Conservation (phyloP, 2,888 invertebrate species). For the Chrysodeixis includens region DNA sequence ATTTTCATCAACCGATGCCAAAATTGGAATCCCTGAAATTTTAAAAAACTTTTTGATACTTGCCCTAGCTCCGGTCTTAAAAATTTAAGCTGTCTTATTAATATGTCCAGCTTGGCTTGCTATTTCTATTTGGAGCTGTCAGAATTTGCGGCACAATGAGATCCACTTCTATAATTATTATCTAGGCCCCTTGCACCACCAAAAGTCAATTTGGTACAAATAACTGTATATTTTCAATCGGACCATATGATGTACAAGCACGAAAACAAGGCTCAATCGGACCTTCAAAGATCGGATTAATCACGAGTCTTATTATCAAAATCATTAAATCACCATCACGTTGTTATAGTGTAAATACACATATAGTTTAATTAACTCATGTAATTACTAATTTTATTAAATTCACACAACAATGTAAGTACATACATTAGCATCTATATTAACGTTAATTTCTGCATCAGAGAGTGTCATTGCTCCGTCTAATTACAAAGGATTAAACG, state of each 20-base stretch:
- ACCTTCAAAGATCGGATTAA: not conserved
- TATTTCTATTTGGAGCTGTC: too few species aligned
- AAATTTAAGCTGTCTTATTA: too few species aligned
- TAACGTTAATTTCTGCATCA: not conserved
- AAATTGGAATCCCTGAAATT: too few species aligned
- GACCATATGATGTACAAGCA: slow-evolving; percentile 1
- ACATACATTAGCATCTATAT: not conserved
- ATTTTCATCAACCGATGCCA: too few species aligned
- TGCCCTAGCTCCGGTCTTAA: too few species aligned
- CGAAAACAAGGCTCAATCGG: not conserved
- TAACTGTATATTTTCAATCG: not conserved
- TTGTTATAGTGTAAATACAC: slow-evolving; percentile 3
- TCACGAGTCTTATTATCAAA: not conserved
- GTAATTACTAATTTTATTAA: not conserved
- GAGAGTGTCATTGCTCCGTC: not conserved
- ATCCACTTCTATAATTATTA: not conserved
- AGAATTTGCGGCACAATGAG: too few species aligned
- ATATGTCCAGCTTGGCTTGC: too few species aligned
- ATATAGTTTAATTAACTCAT: not conserved
- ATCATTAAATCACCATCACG: not conserved
- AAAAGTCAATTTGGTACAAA: not conserved
- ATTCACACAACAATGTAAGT: not conserved
- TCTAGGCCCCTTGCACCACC: not conserved
- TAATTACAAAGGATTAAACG: not conserved
- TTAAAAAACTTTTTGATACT: too few species aligned